phyloP scores from a whole-genome alignment of 2,113 vertebrate genomes.

The Salminus brasiliensis region DNA sequence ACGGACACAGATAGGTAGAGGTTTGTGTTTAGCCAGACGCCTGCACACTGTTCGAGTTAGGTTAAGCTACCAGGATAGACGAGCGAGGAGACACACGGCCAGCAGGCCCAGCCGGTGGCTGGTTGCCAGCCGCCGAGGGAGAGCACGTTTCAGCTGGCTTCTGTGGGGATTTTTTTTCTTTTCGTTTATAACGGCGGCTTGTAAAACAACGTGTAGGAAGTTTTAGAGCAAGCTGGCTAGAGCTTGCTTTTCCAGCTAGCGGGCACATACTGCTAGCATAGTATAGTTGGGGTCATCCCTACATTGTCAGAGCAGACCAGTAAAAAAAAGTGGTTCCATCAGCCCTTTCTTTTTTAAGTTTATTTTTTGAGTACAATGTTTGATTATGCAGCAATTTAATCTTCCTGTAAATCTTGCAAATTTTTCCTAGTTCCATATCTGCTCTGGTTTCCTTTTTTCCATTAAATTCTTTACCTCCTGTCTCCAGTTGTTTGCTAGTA shows the following conservation, averaged over 20 bases:
- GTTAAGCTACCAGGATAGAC: slow-evolving; percentile 37
- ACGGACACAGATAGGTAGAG: slow-evolving; percentile 19
- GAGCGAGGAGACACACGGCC: slow-evolving; percentile 47
- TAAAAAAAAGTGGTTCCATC: background rate
- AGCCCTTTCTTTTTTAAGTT: background rate
- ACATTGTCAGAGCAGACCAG: too few species aligned
- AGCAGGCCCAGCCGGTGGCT: slow-evolving; percentile 48
- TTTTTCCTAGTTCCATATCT: background rate
- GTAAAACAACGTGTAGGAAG: slow-evolving; percentile 55
- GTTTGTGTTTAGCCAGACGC: slow-evolving; percentile 12
- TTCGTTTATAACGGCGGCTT: slow-evolving; percentile 38
- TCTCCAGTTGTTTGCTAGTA: background rate
- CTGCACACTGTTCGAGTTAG: slow-evolving; percentile 50
- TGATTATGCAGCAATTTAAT: too few species aligned
- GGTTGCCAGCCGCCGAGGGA: slow-evolving; percentile 48
- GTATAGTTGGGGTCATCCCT: too few species aligned
- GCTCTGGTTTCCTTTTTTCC: background rate
- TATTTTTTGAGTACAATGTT: too few species aligned
- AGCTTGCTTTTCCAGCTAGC: background rate
- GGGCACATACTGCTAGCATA: background rate
- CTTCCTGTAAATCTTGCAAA: background rate
- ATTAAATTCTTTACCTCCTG: too few species aligned
- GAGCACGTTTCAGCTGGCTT: slow-evolving; percentile 42
- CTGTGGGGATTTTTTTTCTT: slow-evolving; percentile 43
- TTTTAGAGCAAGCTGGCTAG: slow-evolving; percentile 41